Conservation (phyloP, 2,113 vertebrate genomes). For the Anthoscopus minutus region DNA sequence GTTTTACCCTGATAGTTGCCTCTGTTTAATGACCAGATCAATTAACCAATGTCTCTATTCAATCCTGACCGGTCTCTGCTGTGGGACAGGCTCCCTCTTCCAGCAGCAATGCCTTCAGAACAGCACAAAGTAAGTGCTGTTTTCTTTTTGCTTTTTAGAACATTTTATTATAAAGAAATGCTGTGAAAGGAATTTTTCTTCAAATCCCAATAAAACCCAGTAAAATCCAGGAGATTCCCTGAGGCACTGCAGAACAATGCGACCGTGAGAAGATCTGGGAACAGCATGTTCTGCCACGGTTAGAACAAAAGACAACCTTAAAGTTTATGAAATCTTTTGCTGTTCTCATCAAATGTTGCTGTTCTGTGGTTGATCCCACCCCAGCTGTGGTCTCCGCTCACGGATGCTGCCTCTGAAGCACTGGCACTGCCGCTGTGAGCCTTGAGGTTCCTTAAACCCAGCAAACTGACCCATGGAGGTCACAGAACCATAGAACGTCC, state of each 20-base stretch:
- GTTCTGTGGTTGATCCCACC: neutral
- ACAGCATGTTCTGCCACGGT: neutral
- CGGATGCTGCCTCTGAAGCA: rapidly evolving
- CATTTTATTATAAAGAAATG: neutral
- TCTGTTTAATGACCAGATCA: neutral
- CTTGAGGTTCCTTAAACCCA: neutral
- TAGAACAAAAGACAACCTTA: neutral
- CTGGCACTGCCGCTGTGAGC: rapidly evolving
- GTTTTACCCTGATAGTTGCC: neutral
- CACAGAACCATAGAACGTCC: neutral
- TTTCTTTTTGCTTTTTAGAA: neutral
- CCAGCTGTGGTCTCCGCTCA: neutral
- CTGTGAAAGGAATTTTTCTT: neutral
- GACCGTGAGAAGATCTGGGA: neutral
- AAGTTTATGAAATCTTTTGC: rapidly evolving
- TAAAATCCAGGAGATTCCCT: neutral
- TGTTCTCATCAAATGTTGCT: neutral
- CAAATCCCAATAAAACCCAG: neutral
- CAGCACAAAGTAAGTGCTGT: rapidly evolving
- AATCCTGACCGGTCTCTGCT: rapidly evolving
- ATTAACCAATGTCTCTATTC: neutral
- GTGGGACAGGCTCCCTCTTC: neutral
- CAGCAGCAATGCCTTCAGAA: neutral
- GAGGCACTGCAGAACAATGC: rapidly evolving
- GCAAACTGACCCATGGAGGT: rapidly evolving